A percentile compares a stretch with the other conserved stretches of the same genome.
These are phyloP conservation scores for Cyprinodon diabolis DNA, from an alignment of 2,797 vertebrate genomes.

Conservation along the genomic window DNA sequence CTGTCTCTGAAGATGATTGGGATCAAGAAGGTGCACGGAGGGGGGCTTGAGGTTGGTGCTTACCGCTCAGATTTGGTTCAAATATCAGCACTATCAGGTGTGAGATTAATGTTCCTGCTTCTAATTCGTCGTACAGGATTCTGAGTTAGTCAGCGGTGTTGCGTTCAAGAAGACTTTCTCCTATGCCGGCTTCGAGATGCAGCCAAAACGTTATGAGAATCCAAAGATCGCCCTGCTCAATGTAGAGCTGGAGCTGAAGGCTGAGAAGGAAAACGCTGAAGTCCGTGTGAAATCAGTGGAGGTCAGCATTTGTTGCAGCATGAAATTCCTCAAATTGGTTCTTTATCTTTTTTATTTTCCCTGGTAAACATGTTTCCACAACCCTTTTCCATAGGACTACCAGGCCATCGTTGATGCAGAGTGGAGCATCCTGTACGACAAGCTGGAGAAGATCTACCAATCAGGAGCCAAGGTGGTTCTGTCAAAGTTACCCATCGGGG, in stretches of 20 bases:
- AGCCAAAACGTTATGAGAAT: conserved; percentile 91
- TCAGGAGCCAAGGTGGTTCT: conserved; percentile 96
- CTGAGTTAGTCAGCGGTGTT: conserved; percentile 91
- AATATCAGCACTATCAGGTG: neutral
- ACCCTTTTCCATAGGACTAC: conserved; percentile 85
- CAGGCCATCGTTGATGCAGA: conserved; percentile 98
- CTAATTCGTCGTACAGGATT: conserved; percentile 81
- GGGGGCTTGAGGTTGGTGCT: conserved; percentile 88
- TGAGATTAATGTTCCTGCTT: neutral
- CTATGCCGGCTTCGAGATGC: conserved; percentile 98
- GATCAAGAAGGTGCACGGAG: conserved; percentile 98
- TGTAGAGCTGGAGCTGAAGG: conserved; percentile 96
- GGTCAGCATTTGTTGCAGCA: conserved; percentile 67
- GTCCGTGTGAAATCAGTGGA: conserved; percentile 90
- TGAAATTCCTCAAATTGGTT: rapidly evolving
- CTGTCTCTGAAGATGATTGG: conserved; percentile 98
- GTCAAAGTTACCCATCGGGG: conserved; percentile 93
- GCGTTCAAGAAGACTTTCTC: conserved; percentile 99
- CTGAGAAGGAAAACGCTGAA: conserved; percentile 97
- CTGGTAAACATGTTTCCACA: neutral
- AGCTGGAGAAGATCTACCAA: conserved; percentile 91
- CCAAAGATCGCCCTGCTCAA: conserved; percentile 94
- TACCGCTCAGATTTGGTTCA: neutral
- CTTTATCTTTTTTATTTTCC: rapidly evolving
- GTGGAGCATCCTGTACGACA: conserved; percentile 98